Evolutionary conservation across 2,797 vertebrate species (phyloP).

Genomic region (Sebastes taczanowskii): DNA sequence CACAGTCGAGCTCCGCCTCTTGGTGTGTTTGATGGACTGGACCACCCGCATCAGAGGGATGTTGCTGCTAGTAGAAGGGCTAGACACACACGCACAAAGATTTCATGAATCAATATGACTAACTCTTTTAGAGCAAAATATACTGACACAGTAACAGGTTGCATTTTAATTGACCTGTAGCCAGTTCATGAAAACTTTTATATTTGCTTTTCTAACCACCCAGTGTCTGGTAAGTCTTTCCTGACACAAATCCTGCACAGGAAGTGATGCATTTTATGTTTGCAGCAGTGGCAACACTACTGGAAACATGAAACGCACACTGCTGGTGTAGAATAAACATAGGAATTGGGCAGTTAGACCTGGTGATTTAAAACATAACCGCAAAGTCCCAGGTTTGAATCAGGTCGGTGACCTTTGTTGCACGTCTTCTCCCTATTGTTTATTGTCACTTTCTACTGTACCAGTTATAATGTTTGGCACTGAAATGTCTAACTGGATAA

Average conservation of each 20-base stretch:
- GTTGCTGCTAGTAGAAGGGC: constrained; percentile 88
- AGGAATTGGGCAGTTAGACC: constrained; percentile 12
- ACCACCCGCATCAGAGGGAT: constrained; percentile 90
- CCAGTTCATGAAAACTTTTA: not conserved
- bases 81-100: constrained; percentile 48
- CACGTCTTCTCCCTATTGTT: not conserved
- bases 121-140: not conserved
- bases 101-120: not conserved
- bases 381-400: constrained; percentile 22
- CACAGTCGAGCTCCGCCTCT: constrained; percentile 87
- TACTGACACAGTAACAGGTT: not conserved
- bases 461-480: not conserved
- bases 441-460: not conserved
- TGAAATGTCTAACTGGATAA: not conserved
- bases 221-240: constrained; percentile 4
- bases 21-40: constrained; percentile 89
- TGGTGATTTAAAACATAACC: constrained; percentile 17
- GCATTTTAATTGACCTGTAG: not conserved
- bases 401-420: not conserved
- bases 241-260: constrained; percentile 22
- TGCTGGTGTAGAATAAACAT: constrained; percentile 28
- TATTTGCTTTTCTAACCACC: constrained; percentile 22
- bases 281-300: not conserved
- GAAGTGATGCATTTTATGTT: constrained; percentile 30
- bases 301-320: constrained; percentile 27